A percentile compares a stretch with the other conserved stretches of the same genome.
These are phyloP conservation scores for Chaetodon trifascialis DNA, from an alignment of 2,113 vertebrate genomes.

Conservation along the genomic window DNA sequence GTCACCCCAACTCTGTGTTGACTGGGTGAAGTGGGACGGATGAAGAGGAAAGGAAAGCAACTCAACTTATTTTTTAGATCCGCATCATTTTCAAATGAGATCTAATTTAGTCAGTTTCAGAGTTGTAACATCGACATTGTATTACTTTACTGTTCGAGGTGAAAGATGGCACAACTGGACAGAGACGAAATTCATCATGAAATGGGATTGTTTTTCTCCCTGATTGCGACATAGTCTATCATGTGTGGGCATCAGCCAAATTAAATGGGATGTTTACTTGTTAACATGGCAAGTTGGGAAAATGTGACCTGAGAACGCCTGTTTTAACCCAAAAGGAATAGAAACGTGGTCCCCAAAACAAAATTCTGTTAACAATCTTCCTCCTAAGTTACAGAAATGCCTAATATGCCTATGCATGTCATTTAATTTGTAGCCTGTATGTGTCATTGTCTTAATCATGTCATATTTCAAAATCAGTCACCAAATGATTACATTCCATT, in stretches of 20 bases:
- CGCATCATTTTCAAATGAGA: constrained; percentile 11
- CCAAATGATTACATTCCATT: constrained; percentile 80
- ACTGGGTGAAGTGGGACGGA: constrained; percentile 13
- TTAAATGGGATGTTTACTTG: constrained; percentile 1
- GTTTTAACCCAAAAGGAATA: constrained; percentile 12
- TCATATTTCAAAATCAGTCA: constrained; percentile 63
- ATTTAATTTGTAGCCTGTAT: constrained; percentile 67
- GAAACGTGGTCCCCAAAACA: not conserved
- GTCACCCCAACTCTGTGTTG: not conserved
- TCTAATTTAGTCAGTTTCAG: not conserved
- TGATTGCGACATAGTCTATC: not conserved
- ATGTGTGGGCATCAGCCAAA: constrained; percentile 2
- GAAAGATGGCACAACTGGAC: constrained; percentile 13
- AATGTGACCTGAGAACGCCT: not conserved
- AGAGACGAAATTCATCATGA: constrained; percentile 1
- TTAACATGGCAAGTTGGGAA: not conserved
- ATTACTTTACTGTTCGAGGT: constrained; percentile 17
- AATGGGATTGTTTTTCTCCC: not conserved
- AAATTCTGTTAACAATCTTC: not conserved
- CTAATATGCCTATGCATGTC: constrained; percentile 73
- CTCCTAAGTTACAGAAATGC: constrained; percentile 50
- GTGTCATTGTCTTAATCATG: constrained; percentile 50
- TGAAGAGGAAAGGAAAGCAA: constrained; percentile 17
- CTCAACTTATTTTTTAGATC: not conserved
- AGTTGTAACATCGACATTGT: constrained; percentile 13